phyloP scores from a whole-genome alignment of 1,140 invertebrate species.

The Pachyrhynchus sulphureomaculatus region DNA sequence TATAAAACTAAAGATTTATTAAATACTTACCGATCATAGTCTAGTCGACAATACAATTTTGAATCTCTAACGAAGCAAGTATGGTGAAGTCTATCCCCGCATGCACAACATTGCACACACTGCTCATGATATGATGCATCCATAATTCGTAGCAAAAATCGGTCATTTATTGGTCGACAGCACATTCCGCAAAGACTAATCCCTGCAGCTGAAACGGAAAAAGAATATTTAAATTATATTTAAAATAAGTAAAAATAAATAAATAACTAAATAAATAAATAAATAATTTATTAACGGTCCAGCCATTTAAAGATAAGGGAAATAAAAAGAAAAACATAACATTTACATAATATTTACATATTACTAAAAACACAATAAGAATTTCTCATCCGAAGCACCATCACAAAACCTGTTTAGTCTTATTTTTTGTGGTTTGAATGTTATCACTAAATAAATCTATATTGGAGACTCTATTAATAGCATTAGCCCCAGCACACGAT shows the following conservation, averaged over 20 bases:
- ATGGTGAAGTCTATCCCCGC: conserved; percentile 64
- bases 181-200: conserved; percentile 62
- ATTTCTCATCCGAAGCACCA: too few relatives aligned
- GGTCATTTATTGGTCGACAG: conserved; percentile 68
- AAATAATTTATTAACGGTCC: background rate
- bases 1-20: too few relatives aligned
- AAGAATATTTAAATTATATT: background rate
- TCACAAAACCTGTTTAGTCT: too few relatives aligned
- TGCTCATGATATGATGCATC: conserved; percentile 74
- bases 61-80: conserved; percentile 72
- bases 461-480: too few relatives aligned
- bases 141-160: conserved; percentile 72
- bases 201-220: conserved; percentile 39
- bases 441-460: too few relatives aligned
- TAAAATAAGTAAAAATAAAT: background rate
- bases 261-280: too few relatives aligned
- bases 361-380: too few relatives aligned
- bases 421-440: too few relatives aligned
- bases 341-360: too few relatives aligned
- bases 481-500: too few relatives aligned
- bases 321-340: too few relatives aligned
- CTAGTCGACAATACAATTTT: conserved; percentile 72
- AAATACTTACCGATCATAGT: conserved; percentile 71
- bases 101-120: conserved; percentile 71
- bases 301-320: background rate